A percentile compares a stretch with the other conserved stretches of the same genome.
Conservation (phyloP, 30 jellyfish, hydroid and myxozoan species). For the Aurelia coerulea region DNA sequence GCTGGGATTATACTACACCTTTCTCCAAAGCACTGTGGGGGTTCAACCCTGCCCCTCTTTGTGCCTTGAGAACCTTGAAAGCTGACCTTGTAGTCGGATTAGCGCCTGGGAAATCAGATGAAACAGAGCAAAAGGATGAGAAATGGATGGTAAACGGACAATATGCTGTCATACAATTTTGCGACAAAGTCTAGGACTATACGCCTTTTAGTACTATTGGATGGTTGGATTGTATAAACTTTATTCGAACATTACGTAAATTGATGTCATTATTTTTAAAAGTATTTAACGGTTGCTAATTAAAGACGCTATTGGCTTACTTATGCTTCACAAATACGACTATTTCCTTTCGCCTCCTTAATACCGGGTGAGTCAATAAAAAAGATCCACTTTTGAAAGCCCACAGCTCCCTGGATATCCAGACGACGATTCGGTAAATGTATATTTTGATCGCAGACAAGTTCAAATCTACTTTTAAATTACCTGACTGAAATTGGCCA, state of each 20-base stretch:
- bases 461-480: too few species aligned
- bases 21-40: slow-evolving; percentile 82
- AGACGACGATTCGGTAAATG: too few species aligned
- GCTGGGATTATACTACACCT: slow-evolving; percentile 86
- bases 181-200: slow-evolving; percentile 48
- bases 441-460: too few species aligned
- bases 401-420: too few species aligned
- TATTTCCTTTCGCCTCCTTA: too few species aligned
- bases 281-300: too few species aligned
- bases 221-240: neutral
- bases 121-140: slow-evolving; percentile 64
- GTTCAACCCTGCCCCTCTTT: slow-evolving; percentile 93
- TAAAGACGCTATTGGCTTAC: neutral
- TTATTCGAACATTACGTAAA: neutral
- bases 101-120: slow-evolving; percentile 80
- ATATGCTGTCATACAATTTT: slow-evolving; percentile 90
- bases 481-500: too few species aligned
- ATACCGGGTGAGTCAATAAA: too few species aligned
- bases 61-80: slow-evolving; percentile 91
- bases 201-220: neutral
- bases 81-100: slow-evolving; percentile 92
- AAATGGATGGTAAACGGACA: slow-evolving; percentile 89
- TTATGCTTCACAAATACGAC: too few species aligned
- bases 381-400: too few species aligned
- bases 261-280: neutral